Evolutionary conservation across 2,888 invertebrate species (phyloP).

Genomic region (Plebejus argus): DNA sequence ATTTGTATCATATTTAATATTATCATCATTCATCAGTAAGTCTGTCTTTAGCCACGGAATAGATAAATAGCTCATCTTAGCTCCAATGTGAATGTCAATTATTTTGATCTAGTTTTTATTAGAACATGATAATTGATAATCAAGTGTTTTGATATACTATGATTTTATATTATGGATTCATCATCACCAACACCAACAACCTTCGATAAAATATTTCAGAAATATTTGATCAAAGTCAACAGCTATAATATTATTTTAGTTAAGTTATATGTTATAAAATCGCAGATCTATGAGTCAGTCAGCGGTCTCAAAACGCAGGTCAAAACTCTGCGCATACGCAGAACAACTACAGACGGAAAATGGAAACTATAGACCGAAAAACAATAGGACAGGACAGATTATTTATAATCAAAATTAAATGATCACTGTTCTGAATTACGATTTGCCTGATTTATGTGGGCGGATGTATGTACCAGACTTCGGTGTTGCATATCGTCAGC

Average conservation of each 20-base stretch:
- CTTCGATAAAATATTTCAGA: too few relatives aligned
- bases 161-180: too few relatives aligned
- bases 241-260: not conserved
- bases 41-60: too few relatives aligned
- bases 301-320: not conserved
- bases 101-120: too few relatives aligned
- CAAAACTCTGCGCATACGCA: slow-evolving; percentile 18
- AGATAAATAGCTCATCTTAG: too few relatives aligned
- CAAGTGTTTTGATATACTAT: too few relatives aligned
- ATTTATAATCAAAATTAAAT: not conserved
- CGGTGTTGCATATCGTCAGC: not conserved
- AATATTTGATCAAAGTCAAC: too few relatives aligned
- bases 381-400: not conserved
- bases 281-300: not conserved
- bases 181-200: too few relatives aligned
- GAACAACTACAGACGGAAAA: not conserved
- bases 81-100: too few relatives aligned
- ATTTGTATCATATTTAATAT: too few relatives aligned
- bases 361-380: not conserved
- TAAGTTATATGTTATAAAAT: not conserved
- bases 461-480: not conserved
- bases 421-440: not conserved
- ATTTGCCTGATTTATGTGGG: not conserved
- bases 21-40: too few relatives aligned
- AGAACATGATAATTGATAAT: too few relatives aligned